Evolutionary conservation across 2,888 invertebrate species (phyloP).

Genomic region (Limnephilus marmoratus): DNA sequence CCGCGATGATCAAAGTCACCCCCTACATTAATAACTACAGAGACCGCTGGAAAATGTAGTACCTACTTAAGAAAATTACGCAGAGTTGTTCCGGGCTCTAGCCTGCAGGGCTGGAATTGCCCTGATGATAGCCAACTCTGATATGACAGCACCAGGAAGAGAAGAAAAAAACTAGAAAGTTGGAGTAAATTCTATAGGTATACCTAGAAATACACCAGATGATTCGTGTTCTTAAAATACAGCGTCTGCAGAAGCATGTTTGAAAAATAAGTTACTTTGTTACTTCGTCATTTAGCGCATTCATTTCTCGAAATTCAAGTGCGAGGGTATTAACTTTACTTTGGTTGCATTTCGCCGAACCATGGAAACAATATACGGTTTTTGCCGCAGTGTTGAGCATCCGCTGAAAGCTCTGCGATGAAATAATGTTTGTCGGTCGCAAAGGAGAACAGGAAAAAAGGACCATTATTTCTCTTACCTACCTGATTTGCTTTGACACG

Average conservation of each 20-base stretch:
- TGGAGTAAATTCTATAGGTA: background rate
- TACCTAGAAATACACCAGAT: background rate
- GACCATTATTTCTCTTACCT: constrained; percentile 24
- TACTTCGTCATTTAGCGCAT: background rate
- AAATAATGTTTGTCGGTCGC: background rate
- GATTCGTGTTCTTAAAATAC: background rate
- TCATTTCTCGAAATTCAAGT: background rate
- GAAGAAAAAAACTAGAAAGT: background rate
- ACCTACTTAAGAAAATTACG: too few species aligned
- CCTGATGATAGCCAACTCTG: background rate
- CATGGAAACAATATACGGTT: background rate
- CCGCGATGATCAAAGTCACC: too few species aligned
- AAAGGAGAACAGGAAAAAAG: constrained; percentile 7
- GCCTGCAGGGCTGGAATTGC: background rate
- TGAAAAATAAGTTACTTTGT: background rate
- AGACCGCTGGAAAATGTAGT: too few species aligned
- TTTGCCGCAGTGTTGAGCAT: background rate
- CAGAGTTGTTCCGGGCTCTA: background rate
- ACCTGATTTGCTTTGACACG: constrained; percentile 48
- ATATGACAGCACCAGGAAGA: background rate
- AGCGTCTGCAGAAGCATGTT: background rate
- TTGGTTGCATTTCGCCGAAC: constrained; percentile 21
- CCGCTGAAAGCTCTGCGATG: constrained; percentile 35
- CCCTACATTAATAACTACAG: too few species aligned
- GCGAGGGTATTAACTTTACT: background rate